phyloP scores from a whole-genome alignment of 2,113 vertebrate species.

The Ahaetulla prasina region DNA sequence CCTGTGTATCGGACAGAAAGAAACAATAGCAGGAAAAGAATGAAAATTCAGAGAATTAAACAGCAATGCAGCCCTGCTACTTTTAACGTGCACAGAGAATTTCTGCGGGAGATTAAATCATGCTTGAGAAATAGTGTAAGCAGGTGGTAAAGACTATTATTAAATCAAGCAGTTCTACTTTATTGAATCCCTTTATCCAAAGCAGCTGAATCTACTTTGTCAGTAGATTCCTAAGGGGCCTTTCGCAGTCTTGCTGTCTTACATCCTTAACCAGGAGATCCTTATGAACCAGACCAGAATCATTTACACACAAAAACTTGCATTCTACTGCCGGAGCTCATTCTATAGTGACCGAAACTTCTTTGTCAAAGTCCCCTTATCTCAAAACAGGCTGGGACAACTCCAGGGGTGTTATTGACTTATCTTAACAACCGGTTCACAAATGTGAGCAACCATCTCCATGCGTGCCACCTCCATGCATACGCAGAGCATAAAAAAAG shows the following conservation, averaged over 20 bases:
- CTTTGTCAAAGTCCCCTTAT: background rate
- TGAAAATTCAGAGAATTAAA: background rate
- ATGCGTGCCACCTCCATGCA: too few relatives aligned
- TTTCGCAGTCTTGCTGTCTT: too few relatives aligned
- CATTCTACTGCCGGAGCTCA: background rate
- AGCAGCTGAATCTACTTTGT: background rate
- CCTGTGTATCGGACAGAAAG: background rate
- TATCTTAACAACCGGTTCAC: too few relatives aligned
- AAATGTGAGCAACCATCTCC: too few relatives aligned
- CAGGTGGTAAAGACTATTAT: background rate
- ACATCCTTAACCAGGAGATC: background rate
- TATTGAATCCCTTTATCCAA: background rate
- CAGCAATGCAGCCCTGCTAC: background rate
- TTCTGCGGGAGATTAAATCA: background rate
- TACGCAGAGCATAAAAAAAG: too few relatives aligned
- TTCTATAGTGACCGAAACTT: background rate
- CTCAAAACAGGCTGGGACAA: background rate
- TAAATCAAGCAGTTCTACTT: background rate
- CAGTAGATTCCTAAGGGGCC: background rate
- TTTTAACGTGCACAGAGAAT: background rate
- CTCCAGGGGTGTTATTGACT: too few relatives aligned
- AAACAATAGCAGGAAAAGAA: background rate
- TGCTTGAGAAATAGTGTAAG: background rate
- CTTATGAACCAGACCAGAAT: background rate
- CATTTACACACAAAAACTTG: too few relatives aligned